Conservation (phyloP, 2,797 vertebrate genomes). For the Oreochromis grahami region DNA sequence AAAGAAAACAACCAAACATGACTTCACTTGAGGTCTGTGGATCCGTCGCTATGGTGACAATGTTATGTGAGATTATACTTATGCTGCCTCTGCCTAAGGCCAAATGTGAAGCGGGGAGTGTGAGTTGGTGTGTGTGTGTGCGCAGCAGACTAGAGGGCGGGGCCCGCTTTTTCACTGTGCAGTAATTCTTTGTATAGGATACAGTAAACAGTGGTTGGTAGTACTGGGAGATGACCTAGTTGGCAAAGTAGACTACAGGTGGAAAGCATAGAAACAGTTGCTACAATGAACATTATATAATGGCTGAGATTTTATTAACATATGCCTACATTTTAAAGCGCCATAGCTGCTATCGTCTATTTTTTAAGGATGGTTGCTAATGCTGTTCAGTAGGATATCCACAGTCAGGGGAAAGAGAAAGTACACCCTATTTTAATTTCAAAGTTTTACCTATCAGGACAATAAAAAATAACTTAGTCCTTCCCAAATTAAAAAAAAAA, state of each 20-base stretch:
- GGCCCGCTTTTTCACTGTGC: not conserved
- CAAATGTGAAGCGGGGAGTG: conserved; percentile 14
- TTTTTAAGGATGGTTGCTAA: not conserved
- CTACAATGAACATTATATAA: not conserved
- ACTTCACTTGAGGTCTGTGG: conserved; percentile 13
- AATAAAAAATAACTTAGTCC: not conserved
- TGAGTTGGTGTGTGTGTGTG: not conserved
- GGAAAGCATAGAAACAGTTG: conserved; percentile 10
- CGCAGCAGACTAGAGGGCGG: conserved; percentile 20
- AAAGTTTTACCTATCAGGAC: not conserved
- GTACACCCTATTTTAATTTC: not conserved
- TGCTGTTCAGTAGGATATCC: not conserved
- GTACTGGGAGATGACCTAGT: conserved; percentile 21
- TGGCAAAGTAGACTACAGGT: not conserved
- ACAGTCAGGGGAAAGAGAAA: not conserved
- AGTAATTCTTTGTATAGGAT: conserved; percentile 2
- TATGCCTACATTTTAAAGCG: not conserved
- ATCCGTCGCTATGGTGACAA: conserved; percentile 48
- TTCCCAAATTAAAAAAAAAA: accelerated
- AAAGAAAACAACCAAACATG: not conserved
- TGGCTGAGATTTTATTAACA: not conserved
- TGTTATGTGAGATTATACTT: conserved; percentile 50
- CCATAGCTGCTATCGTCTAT: not conserved
- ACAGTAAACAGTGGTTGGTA: conserved; percentile 40
- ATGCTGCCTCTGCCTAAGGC: conserved; percentile 24